Evolutionary conservation across 1,140 invertebrate genomes (phyloP), one percentile per base, ranked within the genome.

Genomic region (Drosophila mauritiana): DNA sequence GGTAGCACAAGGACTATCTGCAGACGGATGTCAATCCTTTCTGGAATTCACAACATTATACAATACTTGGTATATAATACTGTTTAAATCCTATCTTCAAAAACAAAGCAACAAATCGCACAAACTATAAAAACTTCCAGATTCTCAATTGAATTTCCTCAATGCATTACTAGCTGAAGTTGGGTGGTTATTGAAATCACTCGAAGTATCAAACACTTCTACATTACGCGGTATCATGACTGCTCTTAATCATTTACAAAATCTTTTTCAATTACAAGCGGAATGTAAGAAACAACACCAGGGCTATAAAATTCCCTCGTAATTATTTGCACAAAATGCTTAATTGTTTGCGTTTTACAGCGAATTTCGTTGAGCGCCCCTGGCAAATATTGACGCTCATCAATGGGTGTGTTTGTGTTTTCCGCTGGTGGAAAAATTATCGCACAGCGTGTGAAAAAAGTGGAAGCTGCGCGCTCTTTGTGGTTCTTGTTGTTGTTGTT

Each of bases 281-380:
- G 67, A 88, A 86, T 86, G 37, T 70, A 88, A 48, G 58, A 75
- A 62, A 48, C 69, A 80, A 64, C 53, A 61, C 45, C 39, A 62
- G 45, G 53, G 73, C 72, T 75, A 76, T 76, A 76, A 76, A 76
- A 76, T 67, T 34, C 39, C 22, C 36, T 53, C 42, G 84, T 89
- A 88, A 89, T 89, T 88, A 89, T 88, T 88, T 89, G 83, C 75
- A 76, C 79, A 83, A 76, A 88, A 80, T 76, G 84, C 79, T 76
- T 88, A 88, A 88, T 89, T 88, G 84, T 88, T 88, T 88, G 84
- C 76, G 64, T 77, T 86, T 88, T 77, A 88, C 80, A 88, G 56
- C 67, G 76, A 69, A 83, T 86, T 86, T 86, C 46, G 37, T 48
- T 31, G 49, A 69, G 56, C 59, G 70, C 56, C 52, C 45, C 65